Conservation (phyloP, 2,888 invertebrate genomes). For the Volucella inanis region DNA sequence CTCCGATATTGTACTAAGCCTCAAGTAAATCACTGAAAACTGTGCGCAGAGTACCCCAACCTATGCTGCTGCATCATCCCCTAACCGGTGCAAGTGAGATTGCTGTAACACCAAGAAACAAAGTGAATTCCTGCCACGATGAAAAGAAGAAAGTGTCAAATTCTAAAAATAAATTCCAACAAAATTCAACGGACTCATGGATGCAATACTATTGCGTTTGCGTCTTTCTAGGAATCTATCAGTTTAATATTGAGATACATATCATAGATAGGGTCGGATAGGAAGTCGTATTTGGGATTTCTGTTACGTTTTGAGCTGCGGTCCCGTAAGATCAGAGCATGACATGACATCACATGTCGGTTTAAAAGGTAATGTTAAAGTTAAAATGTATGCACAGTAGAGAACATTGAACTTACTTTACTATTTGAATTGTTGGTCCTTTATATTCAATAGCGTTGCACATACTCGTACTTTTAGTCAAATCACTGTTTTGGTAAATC, state of each 20-base stretch:
- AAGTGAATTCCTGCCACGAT: conserved; percentile 59
- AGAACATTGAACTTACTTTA: conserved; percentile 45
- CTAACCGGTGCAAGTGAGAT: conserved; percentile 59
- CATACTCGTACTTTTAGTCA: not conserved
- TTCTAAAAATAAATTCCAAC: conserved; percentile 69
- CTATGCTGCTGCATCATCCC: conserved; percentile 59
- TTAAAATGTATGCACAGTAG: conserved; percentile 4
- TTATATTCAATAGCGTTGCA: not conserved
- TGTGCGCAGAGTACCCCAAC: conserved; percentile 36
- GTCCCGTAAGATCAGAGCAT: conserved; percentile 49
- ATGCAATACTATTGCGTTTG: conserved; percentile 52
- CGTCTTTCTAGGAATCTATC: conserved; percentile 40
- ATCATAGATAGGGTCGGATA: conserved; percentile 47
- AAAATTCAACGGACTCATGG: conserved; percentile 54
- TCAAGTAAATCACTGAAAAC: conserved; percentile 57
- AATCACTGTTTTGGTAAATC: not conserved
- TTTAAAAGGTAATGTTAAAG: conserved; percentile 47
- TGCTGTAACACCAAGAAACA: conserved; percentile 39
- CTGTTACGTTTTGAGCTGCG: conserved; percentile 46
- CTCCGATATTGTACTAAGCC: conserved; percentile 58
- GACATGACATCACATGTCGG: conserved; percentile 68
- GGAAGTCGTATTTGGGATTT: conserved; percentile 63
- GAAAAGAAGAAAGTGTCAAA: conserved; percentile 71
- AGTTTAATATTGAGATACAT: conserved; percentile 44
- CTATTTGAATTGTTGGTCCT: not conserved